These are phyloP conservation scores for Medauroidea extradentata DNA, from an alignment of 1,140 invertebrate genomes.

Conservation along the genomic window DNA sequence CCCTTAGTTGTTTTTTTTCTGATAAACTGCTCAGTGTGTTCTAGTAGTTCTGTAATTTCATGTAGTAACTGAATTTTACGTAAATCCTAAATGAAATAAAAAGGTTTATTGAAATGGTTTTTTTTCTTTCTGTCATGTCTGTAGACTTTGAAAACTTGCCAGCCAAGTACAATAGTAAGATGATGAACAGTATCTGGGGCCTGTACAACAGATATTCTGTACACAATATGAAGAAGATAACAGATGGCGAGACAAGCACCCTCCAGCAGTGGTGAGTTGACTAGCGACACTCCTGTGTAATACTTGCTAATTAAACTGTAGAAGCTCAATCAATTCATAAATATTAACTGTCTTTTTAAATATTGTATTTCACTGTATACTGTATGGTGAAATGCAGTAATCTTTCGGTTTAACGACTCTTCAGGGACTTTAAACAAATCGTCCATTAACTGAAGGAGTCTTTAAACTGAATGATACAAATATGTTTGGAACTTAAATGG, in stretches of 20 bases:
- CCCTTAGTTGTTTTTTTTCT: too few relatives aligned
- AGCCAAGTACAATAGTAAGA: conserved; percentile 74
- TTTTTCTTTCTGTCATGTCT: too few relatives aligned
- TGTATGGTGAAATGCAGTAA: background rate
- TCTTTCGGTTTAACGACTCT: too few relatives aligned
- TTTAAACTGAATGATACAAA: too few relatives aligned
- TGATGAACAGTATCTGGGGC: conserved; percentile 89
- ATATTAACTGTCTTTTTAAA: background rate
- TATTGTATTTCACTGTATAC: background rate
- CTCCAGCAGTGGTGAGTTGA: background rate
- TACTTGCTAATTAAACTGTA: background rate
- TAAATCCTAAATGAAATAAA: too few relatives aligned
- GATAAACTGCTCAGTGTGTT: too few relatives aligned
- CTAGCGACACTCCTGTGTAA: background rate
- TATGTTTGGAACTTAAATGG: too few relatives aligned
- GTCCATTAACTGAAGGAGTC: too few relatives aligned
- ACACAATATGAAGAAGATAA: conserved; percentile 77
- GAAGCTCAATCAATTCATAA: background rate
- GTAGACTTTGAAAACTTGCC: conserved; percentile 52
- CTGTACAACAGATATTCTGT: conserved; percentile 81
- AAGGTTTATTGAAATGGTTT: too few relatives aligned
- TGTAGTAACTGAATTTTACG: too few relatives aligned
- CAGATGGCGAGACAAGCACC: conserved; percentile 43
- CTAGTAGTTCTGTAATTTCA: too few relatives aligned
- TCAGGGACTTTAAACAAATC: too few relatives aligned